Evolutionary conservation across 2,888 invertebrate genomes (phyloP).

Genomic region (Sesamia inferens): DNA sequence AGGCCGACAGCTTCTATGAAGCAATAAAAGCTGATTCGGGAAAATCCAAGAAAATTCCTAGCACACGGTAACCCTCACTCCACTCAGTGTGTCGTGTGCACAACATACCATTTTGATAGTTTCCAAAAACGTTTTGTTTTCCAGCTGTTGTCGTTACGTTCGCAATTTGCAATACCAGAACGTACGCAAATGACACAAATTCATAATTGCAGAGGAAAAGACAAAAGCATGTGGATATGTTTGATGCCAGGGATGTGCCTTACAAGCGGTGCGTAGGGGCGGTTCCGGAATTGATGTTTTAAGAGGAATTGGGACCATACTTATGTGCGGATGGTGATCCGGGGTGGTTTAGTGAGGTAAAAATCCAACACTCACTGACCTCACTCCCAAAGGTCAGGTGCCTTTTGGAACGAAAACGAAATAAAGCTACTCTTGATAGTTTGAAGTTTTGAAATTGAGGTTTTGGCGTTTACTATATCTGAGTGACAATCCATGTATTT

Average conservation of each 20-base stretch:
- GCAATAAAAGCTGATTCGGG: background rate
- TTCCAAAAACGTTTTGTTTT: conserved; percentile 56
- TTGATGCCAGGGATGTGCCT: too few relatives aligned
- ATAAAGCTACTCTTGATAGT: background rate
- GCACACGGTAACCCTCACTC: background rate
- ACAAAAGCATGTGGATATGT: background rate
- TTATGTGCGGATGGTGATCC: too few relatives aligned
- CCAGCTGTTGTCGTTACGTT: conserved; percentile 25
- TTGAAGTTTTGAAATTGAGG: conserved; percentile 14
- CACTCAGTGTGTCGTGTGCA: conserved; percentile 55
- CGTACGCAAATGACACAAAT: conserved; percentile 31
- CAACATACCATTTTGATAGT: conserved; percentile 53
- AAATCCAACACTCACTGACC: too few relatives aligned
- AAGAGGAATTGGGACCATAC: too few relatives aligned
- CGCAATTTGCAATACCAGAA: conserved; percentile 27
- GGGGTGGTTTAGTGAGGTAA: too few relatives aligned
- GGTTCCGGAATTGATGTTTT: too few relatives aligned
- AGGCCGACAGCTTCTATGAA: background rate
- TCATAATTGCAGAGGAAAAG: conserved; percentile 20
- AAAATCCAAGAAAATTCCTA: conserved; percentile 1
- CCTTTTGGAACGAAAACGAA: too few relatives aligned
- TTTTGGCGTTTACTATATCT: background rate
- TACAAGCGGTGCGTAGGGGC: too few relatives aligned
- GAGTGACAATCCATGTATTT: too few relatives aligned
- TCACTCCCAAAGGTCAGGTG: too few relatives aligned